Conservation (phyloP, 2,888 invertebrate genomes). For the Eledone cirrhosa region DNA sequence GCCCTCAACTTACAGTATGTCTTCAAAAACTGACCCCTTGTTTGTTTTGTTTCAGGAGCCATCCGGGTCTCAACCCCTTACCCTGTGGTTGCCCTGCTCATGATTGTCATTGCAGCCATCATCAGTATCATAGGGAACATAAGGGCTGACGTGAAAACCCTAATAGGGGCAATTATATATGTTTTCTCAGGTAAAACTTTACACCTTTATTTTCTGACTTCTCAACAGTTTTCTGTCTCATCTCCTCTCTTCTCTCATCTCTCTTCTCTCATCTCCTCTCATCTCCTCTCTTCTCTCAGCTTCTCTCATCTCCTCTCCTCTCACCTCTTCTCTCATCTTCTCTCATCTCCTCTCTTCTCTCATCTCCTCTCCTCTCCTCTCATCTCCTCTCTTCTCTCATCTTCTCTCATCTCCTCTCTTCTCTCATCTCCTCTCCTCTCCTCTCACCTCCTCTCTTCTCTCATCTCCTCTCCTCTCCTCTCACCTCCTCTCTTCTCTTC, state of each 20-base stretch:
- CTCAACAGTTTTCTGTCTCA: background rate
- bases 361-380: too few relatives aligned
- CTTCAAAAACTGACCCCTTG: background rate
- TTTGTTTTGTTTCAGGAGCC: slow-evolving; percentile 47
- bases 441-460: too few relatives aligned
- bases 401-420: too few relatives aligned
- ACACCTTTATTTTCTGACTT: background rate
- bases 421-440: too few relatives aligned
- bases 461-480: too few relatives aligned
- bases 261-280: too few relatives aligned
- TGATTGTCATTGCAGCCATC: slow-evolving; percentile 55
- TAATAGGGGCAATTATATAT: slow-evolving; percentile 59
- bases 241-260: too few relatives aligned
- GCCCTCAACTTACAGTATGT: too few relatives aligned
- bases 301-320: background rate
- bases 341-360: too few relatives aligned
- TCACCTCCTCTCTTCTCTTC: too few relatives aligned
- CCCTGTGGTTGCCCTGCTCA: slow-evolving; percentile 55
- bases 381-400: too few relatives aligned
- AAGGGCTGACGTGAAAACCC: slow-evolving; percentile 56
- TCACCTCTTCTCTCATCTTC: too few relatives aligned
- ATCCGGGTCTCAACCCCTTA: slow-evolving; percentile 58
- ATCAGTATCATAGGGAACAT: slow-evolving; percentile 60
- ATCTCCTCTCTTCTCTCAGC: background rate
- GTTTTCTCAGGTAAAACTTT: slow-evolving; percentile 53